A percentile compares a stretch with the other conserved stretches of the same genome.
Evolutionary conservation across 2,888 invertebrate species (phyloP).

Genomic region (Muschampia plurimacula): DNA sequence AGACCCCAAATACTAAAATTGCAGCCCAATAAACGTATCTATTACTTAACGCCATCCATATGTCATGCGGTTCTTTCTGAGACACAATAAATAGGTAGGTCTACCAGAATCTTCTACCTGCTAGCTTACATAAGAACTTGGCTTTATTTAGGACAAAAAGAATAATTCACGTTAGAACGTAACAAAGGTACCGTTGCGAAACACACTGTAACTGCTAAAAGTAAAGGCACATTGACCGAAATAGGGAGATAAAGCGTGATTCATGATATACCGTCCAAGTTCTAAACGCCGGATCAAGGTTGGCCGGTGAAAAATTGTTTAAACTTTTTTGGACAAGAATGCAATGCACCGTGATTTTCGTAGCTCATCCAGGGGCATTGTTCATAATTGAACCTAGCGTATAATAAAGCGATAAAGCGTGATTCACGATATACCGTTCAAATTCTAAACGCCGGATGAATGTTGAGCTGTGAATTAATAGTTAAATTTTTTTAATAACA

Average conservation of each 20-base stretch:
- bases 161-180: background rate
- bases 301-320: background rate
- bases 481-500: background rate
- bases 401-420: conserved; percentile 15
- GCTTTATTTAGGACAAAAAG: background rate
- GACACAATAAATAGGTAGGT: too few species aligned
- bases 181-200: conserved; percentile 20
- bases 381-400: too few species aligned
- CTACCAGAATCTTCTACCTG: too few species aligned
- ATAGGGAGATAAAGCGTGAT: conserved; percentile 17
- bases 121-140: background rate
- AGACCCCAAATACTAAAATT: too few species aligned
- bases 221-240: conserved; percentile 33
- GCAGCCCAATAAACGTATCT: too few species aligned
- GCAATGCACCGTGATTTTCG: too few species aligned
- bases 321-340: background rate
- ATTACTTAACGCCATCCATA: too few species aligned
- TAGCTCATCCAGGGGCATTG: too few species aligned
- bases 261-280: conserved; percentile 1
- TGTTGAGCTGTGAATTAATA: too few species aligned
- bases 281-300: too few species aligned
- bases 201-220: conserved; percentile 30
- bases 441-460: too few species aligned
- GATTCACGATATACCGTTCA: conserved; percentile 6
- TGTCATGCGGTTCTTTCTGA: too few species aligned